These are phyloP conservation scores for Cladorhizidae sp. DNA, from an alignment of 37 sponge, comb jelly and placozoan species.

Conservation along the genomic window DNA sequence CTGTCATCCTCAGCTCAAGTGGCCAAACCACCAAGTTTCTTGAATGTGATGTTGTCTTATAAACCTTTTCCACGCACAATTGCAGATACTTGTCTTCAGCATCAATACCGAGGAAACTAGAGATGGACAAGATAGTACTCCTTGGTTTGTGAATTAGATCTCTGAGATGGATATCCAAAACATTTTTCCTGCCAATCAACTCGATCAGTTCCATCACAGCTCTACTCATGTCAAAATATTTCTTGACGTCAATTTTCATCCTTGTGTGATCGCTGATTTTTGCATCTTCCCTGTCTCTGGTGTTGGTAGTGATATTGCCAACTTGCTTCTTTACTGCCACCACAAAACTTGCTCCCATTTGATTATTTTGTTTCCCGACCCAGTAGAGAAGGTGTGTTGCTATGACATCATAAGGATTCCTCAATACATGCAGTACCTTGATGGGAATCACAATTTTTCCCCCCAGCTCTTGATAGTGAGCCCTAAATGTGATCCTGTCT, in stretches of 20 bases:
- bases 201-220: conserved; percentile 45
- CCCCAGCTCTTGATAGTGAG: too few species aligned
- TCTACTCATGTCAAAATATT: conserved; percentile 33
- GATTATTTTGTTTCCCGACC: too few species aligned
- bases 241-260: conserved; percentile 5
- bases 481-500: too few species aligned
- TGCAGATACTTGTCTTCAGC: conserved; percentile 39
- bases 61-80: conserved; percentile 20
- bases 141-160: conserved; percentile 50
- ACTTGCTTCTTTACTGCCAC: too few species aligned
- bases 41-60: conserved; percentile 19
- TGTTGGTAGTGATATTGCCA: conserved; percentile 19
- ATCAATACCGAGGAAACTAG: conserved; percentile 6
- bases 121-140: conserved; percentile 16
- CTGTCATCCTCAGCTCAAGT: too few species aligned
- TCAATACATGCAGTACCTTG: too few species aligned
- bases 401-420: too few species aligned
- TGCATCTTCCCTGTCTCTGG: not conserved
- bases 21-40: conserved; percentile 55
- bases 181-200: conserved; percentile 9
- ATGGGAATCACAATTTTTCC: too few species aligned
- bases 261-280: conserved; percentile 1
- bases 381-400: too few species aligned
- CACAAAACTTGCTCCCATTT: too few species aligned
- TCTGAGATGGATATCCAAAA: conserved; percentile 26